Base-by-base conservation (phyloP, 2,797 vertebrate species). In the Chaenodraco wilsoni region DNA sequence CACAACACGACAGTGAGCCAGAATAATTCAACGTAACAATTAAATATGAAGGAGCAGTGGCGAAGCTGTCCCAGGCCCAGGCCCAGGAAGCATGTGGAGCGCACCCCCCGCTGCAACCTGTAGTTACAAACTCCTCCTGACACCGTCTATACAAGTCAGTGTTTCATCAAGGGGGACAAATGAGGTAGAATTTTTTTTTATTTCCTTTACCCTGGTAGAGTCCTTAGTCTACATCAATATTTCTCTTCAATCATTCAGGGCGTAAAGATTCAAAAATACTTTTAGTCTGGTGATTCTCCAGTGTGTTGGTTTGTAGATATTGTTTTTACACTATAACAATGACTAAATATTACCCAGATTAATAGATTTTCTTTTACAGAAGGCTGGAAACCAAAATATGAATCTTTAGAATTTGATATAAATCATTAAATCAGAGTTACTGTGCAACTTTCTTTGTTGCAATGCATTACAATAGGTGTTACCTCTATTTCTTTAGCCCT, bases 21-120 rank as follows among this genome's bases (percentile, higher is more conserved):
- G 92, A 95, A 94, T 94, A 90, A 94, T 94, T 95, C 87, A 94
- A 89, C 82, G 65, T 74, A 78, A 88, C 79, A 57, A 93, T 95
- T 84, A 94, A 94, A 94, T 92, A 94, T 94, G 91, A 81, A 94
- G 71, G 79, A 91, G 89, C 58, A 0, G 55, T 17, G 82, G 85
- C 17, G 46, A 76, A 55, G 74, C 63, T 45, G 82, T 78, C 85
- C 81, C 87, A 72, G 74, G 71, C 70, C 69, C 68, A 14, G 78
- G 87, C 3, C 3, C 3, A 23, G 23, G 23, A 70, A 84, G 85
- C 79, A 17, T 46, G 69, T 64, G 72, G 57, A 81, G 75, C 62
- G 0, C 68, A 56, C 75, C 48, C 40, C 9, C 68, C 14, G 72
- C 72, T 72, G 76, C 84, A 84, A 77, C 80, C 85, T 86, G 89